These are phyloP conservation scores for Enteromius treurensis DNA, from an alignment of 2,797 vertebrate genomes.

Conservation along the genomic window DNA sequence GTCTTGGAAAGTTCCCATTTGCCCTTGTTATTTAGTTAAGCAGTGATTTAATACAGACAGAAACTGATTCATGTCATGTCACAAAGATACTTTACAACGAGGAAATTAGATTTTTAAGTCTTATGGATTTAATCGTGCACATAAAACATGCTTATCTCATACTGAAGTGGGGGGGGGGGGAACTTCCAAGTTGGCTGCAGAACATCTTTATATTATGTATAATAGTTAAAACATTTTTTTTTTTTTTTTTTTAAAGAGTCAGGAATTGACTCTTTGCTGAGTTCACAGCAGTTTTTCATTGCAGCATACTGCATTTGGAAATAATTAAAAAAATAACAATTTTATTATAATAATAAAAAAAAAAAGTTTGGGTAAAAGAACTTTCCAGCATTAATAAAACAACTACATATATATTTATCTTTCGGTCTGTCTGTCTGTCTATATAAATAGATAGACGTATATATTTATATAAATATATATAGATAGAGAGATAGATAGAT, in stretches of 20 bases:
- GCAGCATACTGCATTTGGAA: background rate
- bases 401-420: background rate
- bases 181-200: background rate
- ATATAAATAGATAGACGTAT: no score
- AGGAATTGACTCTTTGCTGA: background rate
- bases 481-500: no score
- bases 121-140: constrained; percentile 12
- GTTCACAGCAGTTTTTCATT: background rate
- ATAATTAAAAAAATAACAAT: no score
- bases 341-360: no score
- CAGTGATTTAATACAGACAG: constrained; percentile 3
- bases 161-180: no score
- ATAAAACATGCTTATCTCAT: background rate
- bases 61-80: background rate
- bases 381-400: background rate
- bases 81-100: background rate
- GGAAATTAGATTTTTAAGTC: background rate
- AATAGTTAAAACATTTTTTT: background rate
- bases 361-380: background rate
- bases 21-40: background rate
- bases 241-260: background rate
- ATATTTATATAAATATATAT: no score
- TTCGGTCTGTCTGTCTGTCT: no score
- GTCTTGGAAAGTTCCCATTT: constrained; percentile 3
- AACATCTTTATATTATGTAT: background rate